phyloP scores from a whole-genome alignment of 2,888 invertebrate species.

The Chloroclystis v-ata region DNA sequence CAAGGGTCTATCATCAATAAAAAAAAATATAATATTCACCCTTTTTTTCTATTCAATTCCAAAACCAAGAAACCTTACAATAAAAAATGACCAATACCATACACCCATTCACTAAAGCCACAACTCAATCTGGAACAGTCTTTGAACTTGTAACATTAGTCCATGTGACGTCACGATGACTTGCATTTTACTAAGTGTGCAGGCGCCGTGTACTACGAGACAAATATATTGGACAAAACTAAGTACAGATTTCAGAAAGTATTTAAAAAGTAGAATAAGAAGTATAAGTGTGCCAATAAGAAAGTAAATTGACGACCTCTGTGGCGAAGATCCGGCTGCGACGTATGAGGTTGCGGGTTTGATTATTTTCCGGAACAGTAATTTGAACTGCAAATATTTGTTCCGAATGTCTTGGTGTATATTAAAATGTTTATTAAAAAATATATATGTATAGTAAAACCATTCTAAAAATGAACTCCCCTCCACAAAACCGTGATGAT shows the following conservation, averaged over 20 bases:
- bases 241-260: constrained; percentile 10
- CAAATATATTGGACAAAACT: constrained; percentile 19
- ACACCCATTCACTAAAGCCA: constrained; percentile 8
- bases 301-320: constrained; percentile 1
- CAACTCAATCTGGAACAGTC: constrained; percentile 12
- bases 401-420: too few relatives aligned
- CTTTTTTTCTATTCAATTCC: too few relatives aligned
- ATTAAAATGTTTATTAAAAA: too few relatives aligned
- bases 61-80: too few relatives aligned
- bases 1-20: too few relatives aligned
- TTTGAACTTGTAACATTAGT: constrained; percentile 36
- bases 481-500: too few relatives aligned
- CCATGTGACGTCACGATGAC: constrained; percentile 26
- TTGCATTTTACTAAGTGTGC: constrained; percentile 29
- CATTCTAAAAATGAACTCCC: too few relatives aligned
- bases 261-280: constrained; percentile 1
- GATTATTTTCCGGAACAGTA: too few relatives aligned
- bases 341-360: background rate
- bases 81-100: too few relatives aligned
- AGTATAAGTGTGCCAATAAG: background rate
- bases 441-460: too few relatives aligned
- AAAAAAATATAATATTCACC: too few relatives aligned
- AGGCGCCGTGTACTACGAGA: constrained; percentile 40
- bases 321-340: background rate
- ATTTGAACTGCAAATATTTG: too few relatives aligned